Evolutionary conservation across 2,888 invertebrate species (phyloP).

Genomic region (Protonemura montana): DNA sequence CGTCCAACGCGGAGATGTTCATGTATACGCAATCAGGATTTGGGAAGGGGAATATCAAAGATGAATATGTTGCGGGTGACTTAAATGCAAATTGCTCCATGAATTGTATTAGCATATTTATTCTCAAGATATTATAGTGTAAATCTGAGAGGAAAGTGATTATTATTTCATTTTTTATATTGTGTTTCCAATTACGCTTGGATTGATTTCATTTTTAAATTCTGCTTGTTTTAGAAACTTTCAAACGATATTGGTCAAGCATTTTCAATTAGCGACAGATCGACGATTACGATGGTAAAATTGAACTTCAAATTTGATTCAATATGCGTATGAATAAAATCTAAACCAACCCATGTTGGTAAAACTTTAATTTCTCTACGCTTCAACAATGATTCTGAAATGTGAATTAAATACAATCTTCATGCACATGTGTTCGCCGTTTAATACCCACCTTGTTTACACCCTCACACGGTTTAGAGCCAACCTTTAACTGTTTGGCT

Average conservation of each 20-base stretch:
- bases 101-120: constrained; percentile 41
- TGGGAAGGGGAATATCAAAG: background rate
- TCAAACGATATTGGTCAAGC: constrained; percentile 17
- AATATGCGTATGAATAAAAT: background rate
- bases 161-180: constrained; percentile 29
- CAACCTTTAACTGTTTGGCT: background rate
- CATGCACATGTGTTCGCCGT: background rate
- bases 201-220: constrained; percentile 35
- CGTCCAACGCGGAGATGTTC: background rate
- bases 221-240: background rate
- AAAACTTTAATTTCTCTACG: background rate
- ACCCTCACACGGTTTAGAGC: background rate
- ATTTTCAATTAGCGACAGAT: constrained; percentile 34
- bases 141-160: constrained; percentile 24
- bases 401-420: background rate
- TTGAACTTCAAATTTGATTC: background rate
- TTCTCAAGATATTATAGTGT: constrained; percentile 34
- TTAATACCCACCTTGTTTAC: background rate
- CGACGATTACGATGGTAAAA: background rate
- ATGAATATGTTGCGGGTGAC: background rate
- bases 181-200: constrained; percentile 34
- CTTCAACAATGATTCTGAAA: background rate
- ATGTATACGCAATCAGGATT: background rate
- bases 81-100: constrained; percentile 39
- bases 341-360: background rate